These are phyloP conservation scores for Calliopsis andreniformis DNA, from an alignment of 1,140 invertebrate genomes.

Conservation along the genomic window DNA sequence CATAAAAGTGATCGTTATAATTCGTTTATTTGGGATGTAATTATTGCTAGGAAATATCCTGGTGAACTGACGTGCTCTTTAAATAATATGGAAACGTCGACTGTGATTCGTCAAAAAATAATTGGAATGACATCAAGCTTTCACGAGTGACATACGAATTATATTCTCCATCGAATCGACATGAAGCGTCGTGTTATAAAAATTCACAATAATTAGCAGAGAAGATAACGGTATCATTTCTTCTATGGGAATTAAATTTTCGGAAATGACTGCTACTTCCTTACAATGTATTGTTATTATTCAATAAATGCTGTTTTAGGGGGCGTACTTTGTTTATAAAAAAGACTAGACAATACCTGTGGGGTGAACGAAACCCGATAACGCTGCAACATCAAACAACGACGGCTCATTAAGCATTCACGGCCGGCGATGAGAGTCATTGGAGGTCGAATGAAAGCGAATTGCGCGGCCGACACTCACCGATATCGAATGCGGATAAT, in stretches of 20 bases:
- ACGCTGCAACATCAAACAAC: constrained; percentile 47
- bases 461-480: constrained; percentile 44
- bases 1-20: not conserved
- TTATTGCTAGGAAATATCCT: not conserved
- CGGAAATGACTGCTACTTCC: too few species aligned
- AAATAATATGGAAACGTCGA: not conserved
- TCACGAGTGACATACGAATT: too few species aligned
- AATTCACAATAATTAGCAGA: not conserved
- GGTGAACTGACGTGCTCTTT: too few species aligned
- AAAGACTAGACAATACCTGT: not conserved
- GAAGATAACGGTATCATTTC: too few species aligned
- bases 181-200: too few species aligned
- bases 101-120: not conserved
- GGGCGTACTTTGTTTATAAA: not conserved
- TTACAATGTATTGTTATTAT: too few species aligned
- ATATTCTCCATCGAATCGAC: too few species aligned
- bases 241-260: too few species aligned
- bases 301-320: not conserved
- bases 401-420: constrained; percentile 55
- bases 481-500: constrained; percentile 53
- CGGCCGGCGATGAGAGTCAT: constrained; percentile 44
- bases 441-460: constrained; percentile 55
- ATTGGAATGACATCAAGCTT: not conserved
- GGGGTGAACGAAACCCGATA: constrained; percentile 7
- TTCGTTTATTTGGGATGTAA: not conserved